phyloP scores from a whole-genome alignment of 53 echinoderm and acorn worm genomes.

The Pentamera pediparva region DNA sequence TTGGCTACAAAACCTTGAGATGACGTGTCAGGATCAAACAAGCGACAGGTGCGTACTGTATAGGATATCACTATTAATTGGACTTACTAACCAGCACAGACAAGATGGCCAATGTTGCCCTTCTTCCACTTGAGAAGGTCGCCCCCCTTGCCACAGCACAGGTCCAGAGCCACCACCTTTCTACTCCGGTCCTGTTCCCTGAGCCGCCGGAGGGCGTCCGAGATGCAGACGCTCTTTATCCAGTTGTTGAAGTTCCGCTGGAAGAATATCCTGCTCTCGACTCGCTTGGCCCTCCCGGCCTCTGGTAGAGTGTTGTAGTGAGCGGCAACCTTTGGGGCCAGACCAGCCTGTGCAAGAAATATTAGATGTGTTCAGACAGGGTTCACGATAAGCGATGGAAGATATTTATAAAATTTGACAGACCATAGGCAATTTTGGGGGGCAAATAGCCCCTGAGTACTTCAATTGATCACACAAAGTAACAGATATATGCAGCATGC shows the following conservation, averaged over 20 bases:
- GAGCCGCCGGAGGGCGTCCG: slow-evolving; percentile 54
- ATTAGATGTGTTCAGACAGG: too few relatives aligned
- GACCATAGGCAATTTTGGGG: too few relatives aligned
- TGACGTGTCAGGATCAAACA: too few relatives aligned
- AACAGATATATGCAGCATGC: too few relatives aligned
- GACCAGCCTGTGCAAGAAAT: background rate
- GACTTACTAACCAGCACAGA: slow-evolving; percentile 72
- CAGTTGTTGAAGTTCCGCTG: slow-evolving; percentile 98
- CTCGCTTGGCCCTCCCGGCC: slow-evolving; percentile 58
- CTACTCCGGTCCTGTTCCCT: slow-evolving; percentile 26
- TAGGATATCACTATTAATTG: too few relatives aligned
- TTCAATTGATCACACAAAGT: too few relatives aligned
- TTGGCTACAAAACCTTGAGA: too few relatives aligned
- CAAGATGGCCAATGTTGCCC: slow-evolving; percentile 71
- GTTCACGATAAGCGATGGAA: too few relatives aligned
- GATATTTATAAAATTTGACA: too few relatives aligned
- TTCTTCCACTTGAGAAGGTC: slow-evolving; percentile 98
- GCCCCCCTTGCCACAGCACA: slow-evolving; percentile 94
- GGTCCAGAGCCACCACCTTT: slow-evolving; percentile 60
- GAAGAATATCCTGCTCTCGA: slow-evolving; percentile 74
- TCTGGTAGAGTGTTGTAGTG: slow-evolving; percentile 94
- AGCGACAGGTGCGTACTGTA: too few relatives aligned
- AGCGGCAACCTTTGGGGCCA: slow-evolving; percentile 63
- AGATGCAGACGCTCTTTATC: slow-evolving; percentile 89
- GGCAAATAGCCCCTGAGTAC: too few relatives aligned